These are phyloP conservation scores for Acholoe squamosa DNA, from an alignment of 2,888 invertebrate species.

Conservation along the genomic window DNA sequence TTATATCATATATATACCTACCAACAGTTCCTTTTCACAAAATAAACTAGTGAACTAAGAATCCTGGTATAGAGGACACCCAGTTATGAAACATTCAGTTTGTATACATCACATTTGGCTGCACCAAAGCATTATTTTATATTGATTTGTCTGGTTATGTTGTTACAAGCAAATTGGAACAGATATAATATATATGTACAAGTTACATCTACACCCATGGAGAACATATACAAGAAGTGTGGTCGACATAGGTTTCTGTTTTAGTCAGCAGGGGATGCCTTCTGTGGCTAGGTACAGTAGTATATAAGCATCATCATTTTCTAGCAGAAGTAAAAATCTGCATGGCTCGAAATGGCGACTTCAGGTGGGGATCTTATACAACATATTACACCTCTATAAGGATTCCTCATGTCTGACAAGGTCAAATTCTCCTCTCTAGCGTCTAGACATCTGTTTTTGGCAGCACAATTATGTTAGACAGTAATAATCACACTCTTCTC, in stretches of 20 bases:
- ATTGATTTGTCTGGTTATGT: background rate
- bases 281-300: background rate
- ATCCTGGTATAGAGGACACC: background rate
- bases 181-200: background rate
- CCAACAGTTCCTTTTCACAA: conserved; percentile 1
- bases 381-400: background rate
- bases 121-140: conserved; percentile 12
- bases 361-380: background rate
- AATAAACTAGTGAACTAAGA: conserved; percentile 15
- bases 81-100: background rate
- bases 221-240: conserved; percentile 33
- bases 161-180: conserved; percentile 35
- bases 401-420: background rate
- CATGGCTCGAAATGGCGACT: background rate
- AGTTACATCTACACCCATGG: conserved; percentile 19
- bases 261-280: conserved; percentile 17
- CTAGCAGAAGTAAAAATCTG: background rate
- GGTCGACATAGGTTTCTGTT: conserved; percentile 5
- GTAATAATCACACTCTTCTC: too few relatives aligned
- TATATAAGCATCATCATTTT: background rate
- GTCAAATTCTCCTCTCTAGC: background rate
- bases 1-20: conserved; percentile 9
- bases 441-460: conserved; percentile 4
- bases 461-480: background rate
- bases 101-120: conserved; percentile 47